Evolutionary conservation across 1,140 invertebrate genomes (phyloP).

Genomic region (Diorhabda sublineata): DNA sequence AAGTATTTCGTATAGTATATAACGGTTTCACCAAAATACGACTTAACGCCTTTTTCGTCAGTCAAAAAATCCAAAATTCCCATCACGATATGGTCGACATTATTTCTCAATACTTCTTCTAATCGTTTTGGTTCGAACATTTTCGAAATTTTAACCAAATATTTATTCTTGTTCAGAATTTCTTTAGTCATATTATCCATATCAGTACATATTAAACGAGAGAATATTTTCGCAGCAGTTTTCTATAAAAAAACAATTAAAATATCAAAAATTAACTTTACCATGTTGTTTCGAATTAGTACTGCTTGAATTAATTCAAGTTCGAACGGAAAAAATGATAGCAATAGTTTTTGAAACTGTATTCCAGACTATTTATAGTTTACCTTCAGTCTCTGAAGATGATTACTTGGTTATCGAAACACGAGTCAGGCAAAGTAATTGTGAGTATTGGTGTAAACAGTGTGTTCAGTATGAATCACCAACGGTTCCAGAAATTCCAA

Average conservation of each 20-base stretch:
- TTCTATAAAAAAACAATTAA: conserved; percentile 22
- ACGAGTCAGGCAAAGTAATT: too few relatives aligned
- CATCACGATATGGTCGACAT: conserved; percentile 34
- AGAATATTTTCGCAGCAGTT: conserved; percentile 28
- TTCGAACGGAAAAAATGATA: too few relatives aligned
- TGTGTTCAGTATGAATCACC: too few relatives aligned
- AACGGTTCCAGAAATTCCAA: too few relatives aligned
- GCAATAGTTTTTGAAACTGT: too few relatives aligned
- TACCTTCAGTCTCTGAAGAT: too few relatives aligned
- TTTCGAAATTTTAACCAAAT: conserved; percentile 21
- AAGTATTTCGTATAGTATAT: conserved; percentile 24
- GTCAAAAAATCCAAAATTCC: conserved; percentile 23
- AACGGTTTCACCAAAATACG: conserved; percentile 26
- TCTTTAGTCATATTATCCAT: conserved; percentile 24
- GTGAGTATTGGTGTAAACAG: too few relatives aligned
- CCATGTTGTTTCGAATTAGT: too few relatives aligned
- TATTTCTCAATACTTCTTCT: conserved; percentile 26
- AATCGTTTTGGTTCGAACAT: conserved; percentile 28
- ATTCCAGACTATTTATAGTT: too few relatives aligned
- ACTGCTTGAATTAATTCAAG: too few relatives aligned
- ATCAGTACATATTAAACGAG: conserved; percentile 26
- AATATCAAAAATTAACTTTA: too few relatives aligned
- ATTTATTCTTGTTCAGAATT: conserved; percentile 20
- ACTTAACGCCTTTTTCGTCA: conserved; percentile 28
- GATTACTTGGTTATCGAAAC: too few relatives aligned